A percentile compares a stretch with the other conserved stretches of the same genome.
Conservation (phyloP, 2,797 vertebrate genomes). For the Dallia pectoralis region DNA sequence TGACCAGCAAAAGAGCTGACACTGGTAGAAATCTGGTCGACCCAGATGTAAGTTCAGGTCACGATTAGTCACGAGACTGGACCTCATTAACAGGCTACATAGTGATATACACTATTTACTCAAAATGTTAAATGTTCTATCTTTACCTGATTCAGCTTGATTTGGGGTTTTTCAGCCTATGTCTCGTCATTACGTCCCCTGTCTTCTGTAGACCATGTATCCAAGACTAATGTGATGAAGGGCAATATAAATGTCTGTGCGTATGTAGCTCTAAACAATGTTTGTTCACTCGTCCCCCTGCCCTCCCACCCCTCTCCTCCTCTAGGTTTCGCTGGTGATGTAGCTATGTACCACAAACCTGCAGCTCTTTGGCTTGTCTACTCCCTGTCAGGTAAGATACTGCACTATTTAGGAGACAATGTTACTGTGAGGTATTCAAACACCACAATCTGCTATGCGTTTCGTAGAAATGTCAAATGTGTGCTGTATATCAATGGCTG, state of each 20-base stretch:
- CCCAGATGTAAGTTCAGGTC: background rate
- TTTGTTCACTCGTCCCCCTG: conserved; percentile 25
- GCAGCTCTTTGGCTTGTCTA: conserved; percentile 31
- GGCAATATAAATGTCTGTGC: background rate
- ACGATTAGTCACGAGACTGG: background rate
- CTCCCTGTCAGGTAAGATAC: conserved; percentile 54
- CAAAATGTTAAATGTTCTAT: background rate
- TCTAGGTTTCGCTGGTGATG: conserved; percentile 59
- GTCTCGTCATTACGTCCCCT: too few relatives aligned
- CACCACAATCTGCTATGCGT: background rate
- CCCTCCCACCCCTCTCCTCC: background rate
- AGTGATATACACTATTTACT: background rate
- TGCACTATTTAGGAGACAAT: background rate
- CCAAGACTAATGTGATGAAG: background rate
- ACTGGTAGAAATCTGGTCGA: background rate
- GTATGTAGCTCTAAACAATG: conserved; percentile 13
- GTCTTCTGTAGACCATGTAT: background rate
- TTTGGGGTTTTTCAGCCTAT: too few relatives aligned
- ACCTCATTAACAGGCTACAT: background rate
- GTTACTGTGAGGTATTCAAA: background rate
- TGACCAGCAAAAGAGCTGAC: background rate
- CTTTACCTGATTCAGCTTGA: background rate
- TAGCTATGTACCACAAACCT: conserved; percentile 55
- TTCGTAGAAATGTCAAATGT: background rate
- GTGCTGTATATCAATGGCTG: background rate